Base-by-base conservation (phyloP, 2,888 invertebrate genomes). In the Erebia ligea region DNA sequence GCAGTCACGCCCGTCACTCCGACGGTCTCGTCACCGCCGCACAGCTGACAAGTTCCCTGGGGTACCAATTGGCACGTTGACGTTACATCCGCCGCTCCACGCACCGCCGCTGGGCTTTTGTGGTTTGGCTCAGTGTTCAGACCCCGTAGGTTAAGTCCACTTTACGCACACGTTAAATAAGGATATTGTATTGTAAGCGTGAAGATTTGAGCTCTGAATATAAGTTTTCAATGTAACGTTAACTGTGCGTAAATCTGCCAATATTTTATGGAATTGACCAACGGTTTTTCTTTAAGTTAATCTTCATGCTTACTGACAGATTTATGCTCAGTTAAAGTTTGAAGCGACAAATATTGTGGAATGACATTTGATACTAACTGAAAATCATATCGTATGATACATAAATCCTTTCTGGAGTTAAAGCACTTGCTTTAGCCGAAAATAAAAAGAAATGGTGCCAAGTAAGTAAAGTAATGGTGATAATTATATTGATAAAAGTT, bases 21-120 rank as follows among this genome's bases (percentile, higher is more conserved):
- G 84, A 80, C 13, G 34, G 54, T 54, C 81, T 77, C 80, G 80
- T 79, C 82, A 80, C 78, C 77, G 78, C 77, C 79, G 79, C 81
- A 76, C 74, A 72, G 45, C 45, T 19, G 61, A 71, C 73, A 70
- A 61, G 62, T 71, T 73, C 66, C 65, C 70, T 75, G 79, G 80
- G 76, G 75, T 61, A 74, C 67, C 74, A 77, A 79, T 77, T 78
- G 85, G 84, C 86, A 86, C 85, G 83, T 78, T 73, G 45, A 45
- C 45, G 11, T 45, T 81, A 84, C 82, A 65, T 79, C 88, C 86
- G 86, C 87, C 87, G 87, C 88, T 89, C 90, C 91, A 88, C 88
- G 89, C 89, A 87, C 87, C 87, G 86, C 85, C 88, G 88, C 87
- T 85, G 85, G 89, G 89, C 90, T 90, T 82, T 80, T 87, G 89